A percentile compares a stretch with the other conserved stretches of the same genome.
phyloP scores from a whole-genome alignment of 2,113 vertebrate species.

The Andinoacara biseriatus region DNA sequence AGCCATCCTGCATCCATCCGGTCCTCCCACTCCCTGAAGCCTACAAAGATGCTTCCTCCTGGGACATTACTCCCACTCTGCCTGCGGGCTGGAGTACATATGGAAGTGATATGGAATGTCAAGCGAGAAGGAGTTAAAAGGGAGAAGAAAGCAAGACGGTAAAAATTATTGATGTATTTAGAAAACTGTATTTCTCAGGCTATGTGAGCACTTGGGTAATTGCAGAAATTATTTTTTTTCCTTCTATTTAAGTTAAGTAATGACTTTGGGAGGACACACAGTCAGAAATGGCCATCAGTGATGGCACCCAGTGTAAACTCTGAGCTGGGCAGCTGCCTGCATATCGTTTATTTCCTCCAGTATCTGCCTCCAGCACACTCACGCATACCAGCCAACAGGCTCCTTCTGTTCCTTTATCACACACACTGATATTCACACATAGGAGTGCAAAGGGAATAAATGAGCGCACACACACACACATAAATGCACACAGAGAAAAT shows the following conservation, averaged over 20 bases:
- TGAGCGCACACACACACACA: conserved; percentile 43
- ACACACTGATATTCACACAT: conserved; percentile 63
- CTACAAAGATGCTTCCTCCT: conserved; percentile 37
- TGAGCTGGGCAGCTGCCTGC: conserved; percentile 65
- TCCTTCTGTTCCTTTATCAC: conserved; percentile 78
- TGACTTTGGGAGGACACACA: conserved; percentile 55
- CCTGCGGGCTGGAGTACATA: conserved; percentile 41
- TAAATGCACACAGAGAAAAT: conserved; percentile 44
- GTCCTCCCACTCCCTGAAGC: conserved; percentile 26
- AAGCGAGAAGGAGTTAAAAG: conserved; percentile 4
- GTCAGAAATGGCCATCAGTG: conserved; percentile 61
- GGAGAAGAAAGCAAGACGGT: background rate
- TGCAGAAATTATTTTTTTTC: conserved; percentile 32
- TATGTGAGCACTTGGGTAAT: conserved; percentile 17
- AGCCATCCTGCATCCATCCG: conserved; percentile 30
- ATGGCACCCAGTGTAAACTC: conserved; percentile 62
- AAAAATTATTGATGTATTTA: background rate
- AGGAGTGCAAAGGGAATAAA: conserved; percentile 58
- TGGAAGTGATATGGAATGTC: conserved; percentile 14
- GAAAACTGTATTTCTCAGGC: background rate
- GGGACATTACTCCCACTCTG: conserved; percentile 55
- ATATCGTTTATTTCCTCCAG: conserved; percentile 70
- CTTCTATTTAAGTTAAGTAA: conserved; percentile 47
- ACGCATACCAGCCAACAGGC: conserved; percentile 62
- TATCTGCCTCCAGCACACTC: conserved; percentile 76